Evolutionary conservation across 37 sponge, comb jelly and placozoan genomes (phyloP).

Genomic region (Lycopodina hypogea): DNA sequence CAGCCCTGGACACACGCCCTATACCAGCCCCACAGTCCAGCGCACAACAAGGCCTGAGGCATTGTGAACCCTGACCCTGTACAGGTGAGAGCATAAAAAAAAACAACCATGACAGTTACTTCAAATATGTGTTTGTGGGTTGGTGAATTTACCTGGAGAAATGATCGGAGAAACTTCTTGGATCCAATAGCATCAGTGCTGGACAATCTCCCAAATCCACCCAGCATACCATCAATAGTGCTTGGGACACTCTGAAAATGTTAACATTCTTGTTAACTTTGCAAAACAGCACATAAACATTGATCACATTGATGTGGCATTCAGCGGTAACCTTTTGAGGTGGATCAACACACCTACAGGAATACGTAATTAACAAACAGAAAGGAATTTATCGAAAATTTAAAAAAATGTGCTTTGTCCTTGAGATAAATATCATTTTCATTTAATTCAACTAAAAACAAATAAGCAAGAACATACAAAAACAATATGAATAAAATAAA

Average conservation of each 20-base stretch:
- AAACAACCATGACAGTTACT: too few relatives aligned
- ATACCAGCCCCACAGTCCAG: conserved; percentile 97
- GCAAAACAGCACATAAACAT: not conserved
- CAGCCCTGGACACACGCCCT: conserved; percentile 78
- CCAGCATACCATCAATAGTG: conserved; percentile 89
- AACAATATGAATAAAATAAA: too few relatives aligned
- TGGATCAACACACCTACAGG: not conserved
- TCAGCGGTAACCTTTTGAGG: not conserved
- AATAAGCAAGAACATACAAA: too few relatives aligned
- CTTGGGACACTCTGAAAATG: conserved; percentile 59
- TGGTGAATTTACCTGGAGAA: conserved; percentile 39
- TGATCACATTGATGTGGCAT: not conserved
- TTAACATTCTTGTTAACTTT: not conserved
- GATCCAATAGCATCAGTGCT: conserved; percentile 62
- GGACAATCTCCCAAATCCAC: conserved; percentile 76
- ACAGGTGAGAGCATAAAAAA: too few relatives aligned
- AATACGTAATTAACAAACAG: too few relatives aligned
- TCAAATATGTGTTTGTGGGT: too few relatives aligned
- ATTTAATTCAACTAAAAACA: too few relatives aligned
- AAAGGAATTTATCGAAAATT: too few relatives aligned
- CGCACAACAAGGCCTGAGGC: conserved; percentile 26
- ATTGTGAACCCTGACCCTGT: not conserved
- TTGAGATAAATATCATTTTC: too few relatives aligned
- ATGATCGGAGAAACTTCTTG: conserved; percentile 52
- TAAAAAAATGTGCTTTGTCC: too few relatives aligned